Evolutionary conservation across 2,888 invertebrate species (phyloP).

Genomic region (Gari tellinella): DNA sequence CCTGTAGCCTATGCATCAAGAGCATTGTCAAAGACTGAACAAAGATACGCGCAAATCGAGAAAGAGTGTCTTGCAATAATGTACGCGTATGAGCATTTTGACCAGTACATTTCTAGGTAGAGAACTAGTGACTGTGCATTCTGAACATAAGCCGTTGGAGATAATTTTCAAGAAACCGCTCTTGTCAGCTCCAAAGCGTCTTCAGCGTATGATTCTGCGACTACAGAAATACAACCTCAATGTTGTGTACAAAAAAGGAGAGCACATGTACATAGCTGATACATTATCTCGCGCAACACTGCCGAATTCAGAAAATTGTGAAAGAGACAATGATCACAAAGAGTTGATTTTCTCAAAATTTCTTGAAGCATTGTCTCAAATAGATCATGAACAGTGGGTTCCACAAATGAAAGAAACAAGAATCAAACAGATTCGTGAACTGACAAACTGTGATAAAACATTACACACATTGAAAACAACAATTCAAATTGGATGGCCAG

Average conservation of each 20-base stretch:
- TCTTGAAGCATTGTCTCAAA: not conserved
- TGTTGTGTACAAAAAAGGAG: slow-evolving; percentile 41
- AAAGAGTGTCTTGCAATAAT: slow-evolving; percentile 60
- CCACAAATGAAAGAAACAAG: not conserved
- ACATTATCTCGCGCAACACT: slow-evolving; percentile 56
- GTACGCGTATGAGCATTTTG: slow-evolving; percentile 41
- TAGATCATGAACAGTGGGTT: not conserved
- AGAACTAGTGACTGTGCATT: slow-evolving; percentile 27
- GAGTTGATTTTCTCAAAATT: not conserved
- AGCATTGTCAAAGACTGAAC: slow-evolving; percentile 43
- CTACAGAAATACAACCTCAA: slow-evolving; percentile 44
- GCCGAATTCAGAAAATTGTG: not conserved
- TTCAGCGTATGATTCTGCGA: slow-evolving; percentile 51
- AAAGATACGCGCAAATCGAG: slow-evolving; percentile 59
- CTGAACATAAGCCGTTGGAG: slow-evolving; percentile 59
- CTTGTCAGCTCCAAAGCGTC: slow-evolving; percentile 38
- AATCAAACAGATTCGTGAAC: not conserved
- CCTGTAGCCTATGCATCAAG: slow-evolving; percentile 57
- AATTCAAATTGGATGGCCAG: slow-evolving; percentile 4
- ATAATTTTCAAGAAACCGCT: slow-evolving; percentile 47
- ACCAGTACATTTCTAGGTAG: slow-evolving; percentile 51
- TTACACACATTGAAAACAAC: slow-evolving; percentile 5
- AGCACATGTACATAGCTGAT: slow-evolving; percentile 51
- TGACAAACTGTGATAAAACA: slow-evolving; percentile 11
- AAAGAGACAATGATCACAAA: not conserved